A percentile compares a stretch with the other conserved stretches of the same genome.
Evolutionary conservation across 2,113 vertebrate genomes (phyloP).

Genomic region (Carlito syrichta): DNA sequence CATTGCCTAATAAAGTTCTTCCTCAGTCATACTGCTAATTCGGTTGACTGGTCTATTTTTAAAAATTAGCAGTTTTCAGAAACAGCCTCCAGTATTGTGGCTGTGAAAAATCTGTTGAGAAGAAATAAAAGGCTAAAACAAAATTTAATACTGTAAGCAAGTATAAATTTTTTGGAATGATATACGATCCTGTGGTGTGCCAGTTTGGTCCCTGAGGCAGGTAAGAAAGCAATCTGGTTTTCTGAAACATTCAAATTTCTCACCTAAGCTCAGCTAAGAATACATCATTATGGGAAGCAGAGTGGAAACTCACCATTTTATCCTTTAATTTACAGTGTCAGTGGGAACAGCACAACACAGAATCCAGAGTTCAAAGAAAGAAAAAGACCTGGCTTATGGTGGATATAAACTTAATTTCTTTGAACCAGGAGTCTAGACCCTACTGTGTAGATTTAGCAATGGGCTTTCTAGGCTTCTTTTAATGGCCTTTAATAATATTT

Average conservation of each 20-base stretch:
- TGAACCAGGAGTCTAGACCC: conserved; percentile 27
- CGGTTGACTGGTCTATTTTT: conserved; percentile 75
- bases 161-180: conserved; percentile 66
- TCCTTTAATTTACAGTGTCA: conserved; percentile 69
- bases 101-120: conserved; percentile 73
- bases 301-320: conserved; percentile 63
- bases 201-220: conserved; percentile 36
- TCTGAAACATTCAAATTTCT: conserved; percentile 59
- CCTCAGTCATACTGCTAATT: conserved; percentile 73
- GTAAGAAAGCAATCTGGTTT: conserved; percentile 65
- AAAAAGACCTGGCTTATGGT: conserved; percentile 47
- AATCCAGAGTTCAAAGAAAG: conserved; percentile 59
- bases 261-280: conserved; percentile 64
- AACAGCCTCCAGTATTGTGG: conserved; percentile 73
- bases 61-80: conserved; percentile 70
- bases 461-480: conserved; percentile 8
- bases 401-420: conserved; percentile 68
- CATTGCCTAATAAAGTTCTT: conserved; percentile 67
- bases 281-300: conserved; percentile 57
- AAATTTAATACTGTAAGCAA: conserved; percentile 73
- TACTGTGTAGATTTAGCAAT: conserved; percentile 50
- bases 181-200: conserved; percentile 22
- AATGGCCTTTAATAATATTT: conserved; percentile 58
- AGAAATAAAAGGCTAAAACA: conserved; percentile 68
- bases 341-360: conserved; percentile 48